These are phyloP conservation scores for Heterotilapia buettikoferi DNA, from an alignment of 2,113 vertebrate genomes.

Conservation along the genomic window DNA sequence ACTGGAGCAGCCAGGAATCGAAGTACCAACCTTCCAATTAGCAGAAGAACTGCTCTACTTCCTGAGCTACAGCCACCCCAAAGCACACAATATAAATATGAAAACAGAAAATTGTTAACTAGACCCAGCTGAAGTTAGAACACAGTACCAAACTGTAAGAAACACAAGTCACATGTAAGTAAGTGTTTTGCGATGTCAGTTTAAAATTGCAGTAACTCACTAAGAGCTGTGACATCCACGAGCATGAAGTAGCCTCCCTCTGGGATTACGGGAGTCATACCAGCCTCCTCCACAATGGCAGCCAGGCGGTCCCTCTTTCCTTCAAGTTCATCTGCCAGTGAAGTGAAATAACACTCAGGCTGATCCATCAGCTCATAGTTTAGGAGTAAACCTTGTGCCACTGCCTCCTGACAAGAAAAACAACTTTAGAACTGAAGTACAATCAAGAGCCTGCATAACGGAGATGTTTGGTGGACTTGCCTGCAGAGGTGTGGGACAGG, in stretches of 20 bases:
- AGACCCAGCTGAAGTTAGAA: not conserved
- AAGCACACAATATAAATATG: not conserved
- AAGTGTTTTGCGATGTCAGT: not conserved
- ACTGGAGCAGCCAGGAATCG: not conserved
- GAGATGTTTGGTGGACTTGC: conserved; percentile 32
- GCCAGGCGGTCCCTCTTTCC: conserved; percentile 85
- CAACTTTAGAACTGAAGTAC: not conserved
- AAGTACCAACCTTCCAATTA: not conserved
- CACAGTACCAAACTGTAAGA: not conserved
- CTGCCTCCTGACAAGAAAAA: conserved; percentile 78
- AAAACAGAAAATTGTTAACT: not conserved
- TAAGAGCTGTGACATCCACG: conserved; percentile 81
- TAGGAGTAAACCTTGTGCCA: conserved; percentile 80
- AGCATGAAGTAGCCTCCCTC: conserved; percentile 97
- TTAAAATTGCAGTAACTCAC: conserved; percentile 62
- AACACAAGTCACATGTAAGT: not conserved
- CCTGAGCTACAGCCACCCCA: not conserved
- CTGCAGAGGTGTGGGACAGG: conserved; percentile 91
- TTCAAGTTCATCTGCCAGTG: conserved; percentile 82
- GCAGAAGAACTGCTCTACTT: not conserved
- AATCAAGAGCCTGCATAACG: not conserved
- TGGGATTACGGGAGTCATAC: conserved; percentile 85
- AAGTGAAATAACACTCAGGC: conserved; percentile 88
- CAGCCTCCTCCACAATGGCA: conserved; percentile 73
- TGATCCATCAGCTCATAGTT: conserved; percentile 83